Conservation (phyloP, 2,888 invertebrate genomes). For the Tenthredo mesomela region DNA sequence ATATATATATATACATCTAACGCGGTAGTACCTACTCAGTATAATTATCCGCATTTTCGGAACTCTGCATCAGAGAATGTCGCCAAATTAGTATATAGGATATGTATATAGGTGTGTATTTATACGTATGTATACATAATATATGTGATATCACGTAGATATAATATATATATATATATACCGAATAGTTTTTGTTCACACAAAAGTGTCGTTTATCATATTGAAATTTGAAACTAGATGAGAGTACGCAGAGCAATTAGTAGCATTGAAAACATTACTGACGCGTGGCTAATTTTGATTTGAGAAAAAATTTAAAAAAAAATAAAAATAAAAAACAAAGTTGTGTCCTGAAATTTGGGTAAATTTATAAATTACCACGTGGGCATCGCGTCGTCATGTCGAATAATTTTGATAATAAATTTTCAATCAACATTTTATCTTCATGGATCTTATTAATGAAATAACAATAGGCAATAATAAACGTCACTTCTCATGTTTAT, state of each 20-base stretch:
- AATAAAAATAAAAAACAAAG: neutral
- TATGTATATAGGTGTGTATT: neutral
- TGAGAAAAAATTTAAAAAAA: neutral
- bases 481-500: neutral
- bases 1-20: no score
- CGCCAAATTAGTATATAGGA: neutral
- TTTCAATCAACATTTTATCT: neutral
- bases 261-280: neutral
- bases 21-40: neutral
- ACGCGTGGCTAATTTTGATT: neutral
- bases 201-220: neutral
- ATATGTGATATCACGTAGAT: neutral
- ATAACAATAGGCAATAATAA: neutral
- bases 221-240: constrained; percentile 8
- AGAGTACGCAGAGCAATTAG: constrained; percentile 1
- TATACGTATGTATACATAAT: neutral
- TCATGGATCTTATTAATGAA: neutral
- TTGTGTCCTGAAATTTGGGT: neutral
- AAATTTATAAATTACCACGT: neutral
- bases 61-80: neutral
- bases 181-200: neutral
- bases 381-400: no score
- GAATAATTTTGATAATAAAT: neutral
- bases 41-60: constrained; percentile 6
- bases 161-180: no score